Percentiles rank a stretch among this genome's conserved stretches.
These are phyloP conservation scores for Physeter macrocephalus DNA, from an alignment of 2,113 vertebrate genomes.

Conservation along the genomic window DNA sequence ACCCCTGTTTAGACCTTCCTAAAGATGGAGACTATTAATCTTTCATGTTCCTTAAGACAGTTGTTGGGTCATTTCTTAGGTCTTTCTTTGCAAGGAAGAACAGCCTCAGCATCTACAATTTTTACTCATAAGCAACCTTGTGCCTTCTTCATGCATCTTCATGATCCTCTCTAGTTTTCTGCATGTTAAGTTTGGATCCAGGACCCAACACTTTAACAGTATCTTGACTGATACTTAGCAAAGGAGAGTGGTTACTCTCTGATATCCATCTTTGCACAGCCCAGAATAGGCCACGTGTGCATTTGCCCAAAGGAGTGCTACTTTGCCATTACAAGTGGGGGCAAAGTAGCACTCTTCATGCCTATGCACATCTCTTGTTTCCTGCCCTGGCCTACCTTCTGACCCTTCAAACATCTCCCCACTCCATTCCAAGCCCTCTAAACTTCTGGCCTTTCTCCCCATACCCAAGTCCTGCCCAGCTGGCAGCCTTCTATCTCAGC, in stretches of 20 bases:
- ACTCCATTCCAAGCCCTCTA: background rate
- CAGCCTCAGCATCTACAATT: background rate
- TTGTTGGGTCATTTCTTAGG: background rate
- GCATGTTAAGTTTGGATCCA: background rate
- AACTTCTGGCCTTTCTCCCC: background rate
- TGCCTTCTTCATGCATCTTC: background rate
- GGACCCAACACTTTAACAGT: background rate
- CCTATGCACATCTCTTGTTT: background rate
- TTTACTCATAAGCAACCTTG: background rate
- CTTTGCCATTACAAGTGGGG: background rate
- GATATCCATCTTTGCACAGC: background rate
- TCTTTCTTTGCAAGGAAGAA: background rate
- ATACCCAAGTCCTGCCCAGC: accelerated
- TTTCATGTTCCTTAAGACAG: background rate
- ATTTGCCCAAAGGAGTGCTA: background rate
- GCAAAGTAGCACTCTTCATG: too few relatives aligned
- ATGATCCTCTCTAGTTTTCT: background rate
- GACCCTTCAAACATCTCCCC: background rate
- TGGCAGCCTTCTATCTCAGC: background rate
- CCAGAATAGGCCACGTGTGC: background rate
- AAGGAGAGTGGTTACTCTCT: background rate
- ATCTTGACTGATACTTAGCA: background rate
- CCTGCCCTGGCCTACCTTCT: background rate
- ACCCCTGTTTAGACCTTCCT: background rate
- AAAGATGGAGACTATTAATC: background rate